Conservation (phyloP, 53 echinoderm and acorn worm genomes). For the Pentamera pediparva region DNA sequence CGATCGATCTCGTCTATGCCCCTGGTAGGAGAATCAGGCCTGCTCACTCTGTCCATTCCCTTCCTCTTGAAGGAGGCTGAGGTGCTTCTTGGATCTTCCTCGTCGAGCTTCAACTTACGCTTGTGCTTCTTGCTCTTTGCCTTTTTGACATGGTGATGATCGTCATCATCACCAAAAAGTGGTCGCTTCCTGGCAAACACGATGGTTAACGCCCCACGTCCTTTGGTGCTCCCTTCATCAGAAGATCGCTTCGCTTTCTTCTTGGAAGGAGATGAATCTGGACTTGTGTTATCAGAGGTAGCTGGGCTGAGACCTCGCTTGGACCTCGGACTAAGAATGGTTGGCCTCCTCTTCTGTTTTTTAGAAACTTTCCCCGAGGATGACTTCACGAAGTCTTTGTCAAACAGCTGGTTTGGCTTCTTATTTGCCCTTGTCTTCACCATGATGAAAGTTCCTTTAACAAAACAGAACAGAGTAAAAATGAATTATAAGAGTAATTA, state of each 20-base stretch:
- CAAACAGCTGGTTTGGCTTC: constrained; percentile 23
- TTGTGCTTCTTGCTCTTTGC: not conserved
- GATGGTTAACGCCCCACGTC: constrained; percentile 15
- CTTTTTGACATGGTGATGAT: too few species aligned
- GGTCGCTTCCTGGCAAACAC: constrained; percentile 23
- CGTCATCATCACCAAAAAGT: too few species aligned
- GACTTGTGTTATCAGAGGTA: not conserved
- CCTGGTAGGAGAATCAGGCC: constrained; percentile 22
- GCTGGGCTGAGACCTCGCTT: not conserved
- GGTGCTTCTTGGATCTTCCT: constrained; percentile 13
- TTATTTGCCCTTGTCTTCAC: constrained; percentile 24
- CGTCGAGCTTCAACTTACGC: not conserved
- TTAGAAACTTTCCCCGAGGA: not conserved
- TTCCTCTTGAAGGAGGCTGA: constrained; percentile 21
- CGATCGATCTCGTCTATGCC: constrained; percentile 44
- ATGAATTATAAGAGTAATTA: not conserved
- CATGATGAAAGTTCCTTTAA: not conserved
- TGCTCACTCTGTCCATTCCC: constrained; percentile 22
- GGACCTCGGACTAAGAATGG: constrained; percentile 4
- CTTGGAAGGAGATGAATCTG: not conserved
- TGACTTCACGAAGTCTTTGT: not conserved
- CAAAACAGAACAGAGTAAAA: not conserved
- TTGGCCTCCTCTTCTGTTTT: constrained; percentile 13
- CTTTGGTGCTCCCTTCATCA: constrained; percentile 4
- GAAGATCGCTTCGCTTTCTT: not conserved